Percentiles rank a stretch among this genome's conserved stretches.
Conservation (phyloP, 2,888 invertebrate genomes). For the Pammene aurita region DNA sequence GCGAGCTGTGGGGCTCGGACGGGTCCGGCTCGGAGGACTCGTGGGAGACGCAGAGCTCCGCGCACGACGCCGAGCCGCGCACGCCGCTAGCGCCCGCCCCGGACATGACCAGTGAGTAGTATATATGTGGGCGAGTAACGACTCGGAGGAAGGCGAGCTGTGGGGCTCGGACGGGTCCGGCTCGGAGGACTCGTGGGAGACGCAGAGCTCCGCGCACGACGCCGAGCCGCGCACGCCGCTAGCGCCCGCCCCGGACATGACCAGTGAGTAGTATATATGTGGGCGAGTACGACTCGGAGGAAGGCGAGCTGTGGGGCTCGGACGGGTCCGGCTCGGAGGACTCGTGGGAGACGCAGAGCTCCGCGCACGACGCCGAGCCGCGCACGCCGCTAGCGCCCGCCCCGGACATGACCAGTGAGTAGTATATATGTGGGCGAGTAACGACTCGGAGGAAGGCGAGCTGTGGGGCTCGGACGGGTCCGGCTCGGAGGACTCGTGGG, state of each 20-base stretch:
- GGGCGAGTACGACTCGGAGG: slow-evolving; percentile 91
- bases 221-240: slow-evolving; percentile 57
- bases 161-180: slow-evolving; percentile 88
- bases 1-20: slow-evolving; percentile 88
- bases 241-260: slow-evolving; percentile 37
- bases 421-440: too few relatives aligned
- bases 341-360: slow-evolving; percentile 93
- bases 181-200: slow-evolving; percentile 92
- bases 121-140: too few relatives aligned
- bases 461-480: slow-evolving; percentile 88
- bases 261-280: slow-evolving; percentile 9
- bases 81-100: slow-evolving; percentile 50
- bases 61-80: slow-evolving; percentile 63
- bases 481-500: slow-evolving; percentile 90
- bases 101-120: slow-evolving; percentile 28
- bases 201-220: slow-evolving; percentile 86
- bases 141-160: slow-evolving; percentile 89
- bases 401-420: slow-evolving; percentile 34
- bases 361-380: slow-evolving; percentile 68
- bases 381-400: slow-evolving; percentile 54
- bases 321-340: slow-evolving; percentile 87
- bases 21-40: slow-evolving; percentile 88
- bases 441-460: slow-evolving; percentile 90
- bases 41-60: slow-evolving; percentile 92
- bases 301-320: slow-evolving; percentile 88